phyloP scores from a whole-genome alignment of 2,888 invertebrate genomes.

The Diarsia rubi region DNA sequence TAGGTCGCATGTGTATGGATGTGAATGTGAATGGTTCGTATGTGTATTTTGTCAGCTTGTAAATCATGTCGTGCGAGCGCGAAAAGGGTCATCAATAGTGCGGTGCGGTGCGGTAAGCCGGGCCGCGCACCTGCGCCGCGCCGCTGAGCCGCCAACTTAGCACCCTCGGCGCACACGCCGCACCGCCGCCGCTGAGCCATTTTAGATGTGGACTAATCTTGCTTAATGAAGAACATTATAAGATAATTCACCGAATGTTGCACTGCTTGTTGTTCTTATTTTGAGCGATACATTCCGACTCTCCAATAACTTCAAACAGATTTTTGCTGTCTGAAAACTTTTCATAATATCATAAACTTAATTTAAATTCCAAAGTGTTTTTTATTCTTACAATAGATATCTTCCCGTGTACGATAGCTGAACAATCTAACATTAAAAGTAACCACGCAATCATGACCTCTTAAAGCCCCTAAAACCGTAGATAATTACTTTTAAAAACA shows the following conservation, averaged over 20 bases:
- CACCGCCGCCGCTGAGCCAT: conserved; percentile 14
- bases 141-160: conserved; percentile 72
- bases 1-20: not conserved
- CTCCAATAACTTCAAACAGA: not conserved
- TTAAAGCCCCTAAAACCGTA: conserved; percentile 63
- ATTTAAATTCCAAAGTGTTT: not conserved
- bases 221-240: conserved; percentile 33
- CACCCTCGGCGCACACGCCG: conserved; percentile 63
- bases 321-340: not conserved
- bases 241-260: conserved; percentile 16
- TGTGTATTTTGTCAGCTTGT: conserved; percentile 44
- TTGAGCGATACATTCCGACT: not conserved
- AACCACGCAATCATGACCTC: conserved; percentile 42
- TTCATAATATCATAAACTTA: not conserved
- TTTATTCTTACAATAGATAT: not conserved
- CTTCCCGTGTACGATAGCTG: not conserved
- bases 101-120: conserved; percentile 74
- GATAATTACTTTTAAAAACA: conserved; percentile 74
- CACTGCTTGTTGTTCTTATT: conserved; percentile 1
- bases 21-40: conserved; percentile 1
- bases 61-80: conserved; percentile 56
- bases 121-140: conserved; percentile 81
- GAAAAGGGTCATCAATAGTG: conserved; percentile 74
- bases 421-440: conserved; percentile 15
- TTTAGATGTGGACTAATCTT: conserved; percentile 42